Percentiles rank a stretch among this genome's conserved stretches.
Evolutionary conservation across 2,113 vertebrate species (phyloP).

Genomic region (Ellobius talpinus): DNA sequence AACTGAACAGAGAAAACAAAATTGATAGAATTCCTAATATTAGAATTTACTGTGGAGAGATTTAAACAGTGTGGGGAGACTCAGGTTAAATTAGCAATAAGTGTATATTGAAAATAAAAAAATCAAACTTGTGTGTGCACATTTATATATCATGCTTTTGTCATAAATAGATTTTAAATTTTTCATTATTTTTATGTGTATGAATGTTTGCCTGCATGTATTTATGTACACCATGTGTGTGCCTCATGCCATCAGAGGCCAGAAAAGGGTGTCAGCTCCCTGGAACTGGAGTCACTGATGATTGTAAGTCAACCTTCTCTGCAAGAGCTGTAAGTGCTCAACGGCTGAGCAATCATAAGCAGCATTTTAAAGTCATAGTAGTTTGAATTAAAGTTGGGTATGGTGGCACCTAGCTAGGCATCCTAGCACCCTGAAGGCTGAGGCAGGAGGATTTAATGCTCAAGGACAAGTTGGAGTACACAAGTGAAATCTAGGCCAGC

Average conservation of each 20-base stretch:
- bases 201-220: neutral
- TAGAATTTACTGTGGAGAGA: constrained; percentile 24
- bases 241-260: neutral
- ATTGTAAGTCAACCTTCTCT: neutral
- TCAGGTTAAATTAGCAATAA: constrained; percentile 2
- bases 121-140: neutral
- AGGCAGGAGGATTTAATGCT: neutral
- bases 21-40: constrained; percentile 26
- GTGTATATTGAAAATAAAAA: neutral
- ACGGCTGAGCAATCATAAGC: neutral
- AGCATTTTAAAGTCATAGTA: constrained; percentile 41
- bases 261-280: neutral
- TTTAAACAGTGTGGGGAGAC: constrained; percentile 21
- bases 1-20: constrained; percentile 45
- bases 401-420: neutral
- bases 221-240: neutral
- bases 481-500: neutral
- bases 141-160: too few species aligned
- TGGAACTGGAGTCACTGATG: neutral
- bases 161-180: neutral
- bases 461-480: neutral
- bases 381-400: neutral
- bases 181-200: neutral
- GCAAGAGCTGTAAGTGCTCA: neutral
- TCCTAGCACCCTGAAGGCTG: neutral